phyloP scores from a whole-genome alignment of 2,797 vertebrate genomes.

The Alfaro cultratus region DNA sequence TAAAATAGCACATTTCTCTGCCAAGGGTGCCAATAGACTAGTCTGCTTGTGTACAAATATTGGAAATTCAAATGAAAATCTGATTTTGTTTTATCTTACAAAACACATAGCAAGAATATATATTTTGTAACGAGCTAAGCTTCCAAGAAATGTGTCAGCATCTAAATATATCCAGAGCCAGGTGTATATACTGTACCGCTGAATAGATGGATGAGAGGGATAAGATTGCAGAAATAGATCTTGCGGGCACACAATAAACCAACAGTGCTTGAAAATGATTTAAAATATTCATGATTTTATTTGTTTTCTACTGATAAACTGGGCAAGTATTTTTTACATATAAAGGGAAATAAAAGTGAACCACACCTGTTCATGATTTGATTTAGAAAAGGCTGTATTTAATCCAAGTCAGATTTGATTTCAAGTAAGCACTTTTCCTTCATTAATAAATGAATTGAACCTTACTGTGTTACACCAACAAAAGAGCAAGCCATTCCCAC shows the following conservation, averaged over 20 bases:
- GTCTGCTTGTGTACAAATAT: not conserved
- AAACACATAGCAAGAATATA: not conserved
- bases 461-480: slow-evolving; percentile 42
- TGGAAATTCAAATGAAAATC: not conserved
- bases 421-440: slow-evolving; percentile 15
- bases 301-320: not conserved
- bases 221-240: not conserved
- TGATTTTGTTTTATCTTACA: not conserved
- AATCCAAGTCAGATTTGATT: slow-evolving; percentile 21
- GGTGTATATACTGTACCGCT: not conserved
- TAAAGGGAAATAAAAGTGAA: not conserved
- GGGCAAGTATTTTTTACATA: slow-evolving; percentile 1
- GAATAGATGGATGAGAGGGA: slow-evolving; percentile 3
- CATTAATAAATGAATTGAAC: slow-evolving; percentile 46
- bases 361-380: not conserved
- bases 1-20: not conserved
- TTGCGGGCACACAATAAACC: slow-evolving; percentile 28
- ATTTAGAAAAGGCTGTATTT: slow-evolving; percentile 5
- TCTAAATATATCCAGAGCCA: slow-evolving; percentile 6
- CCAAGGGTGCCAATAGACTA: not conserved
- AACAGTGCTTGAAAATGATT: slow-evolving; percentile 24
- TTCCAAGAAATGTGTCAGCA: not conserved
- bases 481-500: slow-evolving; percentile 55
- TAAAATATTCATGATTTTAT: not conserved
- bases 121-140: not conserved